A percentile compares a stretch with the other conserved stretches of the same genome.
Evolutionary conservation across 2,113 vertebrate species (phyloP).

Genomic region (Zosterops borbonicus): DNA sequence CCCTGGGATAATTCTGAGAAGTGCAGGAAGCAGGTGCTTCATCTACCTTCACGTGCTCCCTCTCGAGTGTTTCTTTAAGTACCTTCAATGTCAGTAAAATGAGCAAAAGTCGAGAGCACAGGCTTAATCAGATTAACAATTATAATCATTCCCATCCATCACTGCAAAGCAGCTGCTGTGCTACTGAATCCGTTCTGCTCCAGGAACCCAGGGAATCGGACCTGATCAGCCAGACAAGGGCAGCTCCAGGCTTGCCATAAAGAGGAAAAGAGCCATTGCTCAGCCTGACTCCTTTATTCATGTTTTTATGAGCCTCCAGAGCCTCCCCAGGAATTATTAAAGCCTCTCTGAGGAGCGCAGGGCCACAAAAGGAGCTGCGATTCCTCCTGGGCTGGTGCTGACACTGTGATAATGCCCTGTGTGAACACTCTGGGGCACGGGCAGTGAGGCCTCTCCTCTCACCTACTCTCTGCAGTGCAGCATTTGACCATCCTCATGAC

Average conservation of each 20-base stretch:
- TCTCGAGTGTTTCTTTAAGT: neutral
- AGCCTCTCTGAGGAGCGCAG: neutral
- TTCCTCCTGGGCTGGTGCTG: neutral
- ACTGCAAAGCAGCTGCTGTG: neutral
- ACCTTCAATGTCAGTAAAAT: neutral
- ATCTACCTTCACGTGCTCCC: neutral
- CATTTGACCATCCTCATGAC: neutral
- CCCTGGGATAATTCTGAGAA: neutral
- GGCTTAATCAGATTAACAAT: conserved; percentile 22
- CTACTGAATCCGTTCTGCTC: neutral
- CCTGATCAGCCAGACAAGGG: neutral
- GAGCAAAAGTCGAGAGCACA: neutral
- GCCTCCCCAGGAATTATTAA: neutral
- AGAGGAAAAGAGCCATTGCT: neutral
- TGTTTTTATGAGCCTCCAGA: neutral
- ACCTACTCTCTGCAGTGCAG: neutral
- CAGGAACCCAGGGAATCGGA: neutral
- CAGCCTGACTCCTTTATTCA: neutral
- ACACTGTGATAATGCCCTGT: fast-evolving
- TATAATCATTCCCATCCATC: neutral
- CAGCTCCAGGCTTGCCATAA: neutral
- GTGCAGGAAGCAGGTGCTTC: neutral
- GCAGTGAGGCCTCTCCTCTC: neutral
- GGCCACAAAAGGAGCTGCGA: fast-evolving
- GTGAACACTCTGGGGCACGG: neutral